phyloP scores from a whole-genome alignment of 2,113 vertebrate species.

The Monarcha castaneiventris region DNA sequence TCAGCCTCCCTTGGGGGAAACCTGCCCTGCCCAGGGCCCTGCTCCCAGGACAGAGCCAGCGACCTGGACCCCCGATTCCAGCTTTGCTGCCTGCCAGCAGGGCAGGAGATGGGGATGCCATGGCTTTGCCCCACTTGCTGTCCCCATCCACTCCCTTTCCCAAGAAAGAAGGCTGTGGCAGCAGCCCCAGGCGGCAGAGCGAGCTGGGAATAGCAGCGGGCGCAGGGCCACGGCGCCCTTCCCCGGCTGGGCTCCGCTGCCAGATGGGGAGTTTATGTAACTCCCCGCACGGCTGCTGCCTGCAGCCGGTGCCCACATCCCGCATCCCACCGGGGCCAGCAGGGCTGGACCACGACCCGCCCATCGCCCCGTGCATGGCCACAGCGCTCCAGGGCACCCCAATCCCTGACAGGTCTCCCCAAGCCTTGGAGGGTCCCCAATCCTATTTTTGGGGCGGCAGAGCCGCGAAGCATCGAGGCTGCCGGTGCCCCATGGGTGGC shows the following conservation, averaged over 20 bases:
- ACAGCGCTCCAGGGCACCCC: fast-evolving
- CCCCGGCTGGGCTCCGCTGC: not conserved
- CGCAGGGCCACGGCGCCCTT: conserved; percentile 31
- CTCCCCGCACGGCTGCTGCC: conserved; percentile 53
- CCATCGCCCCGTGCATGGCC: not conserved
- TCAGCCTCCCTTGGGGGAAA: not conserved
- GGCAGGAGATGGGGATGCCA: not conserved
- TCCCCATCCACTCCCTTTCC: not conserved
- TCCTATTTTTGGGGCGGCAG: not conserved
- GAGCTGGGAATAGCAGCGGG: conserved; percentile 37
- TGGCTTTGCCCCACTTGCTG: not conserved
- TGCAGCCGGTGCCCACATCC: conserved; percentile 6
- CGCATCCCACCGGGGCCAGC: not conserved
- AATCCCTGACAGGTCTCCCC: too few species aligned
- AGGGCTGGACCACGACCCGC: not conserved
- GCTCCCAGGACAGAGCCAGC: not conserved
- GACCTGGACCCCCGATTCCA: not conserved
- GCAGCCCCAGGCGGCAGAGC: not conserved
- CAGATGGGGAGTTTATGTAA: conserved; percentile 71
- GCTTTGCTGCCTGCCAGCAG: fast-evolving
- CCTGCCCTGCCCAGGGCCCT: not conserved
- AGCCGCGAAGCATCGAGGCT: not conserved
- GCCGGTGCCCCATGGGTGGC: not conserved
- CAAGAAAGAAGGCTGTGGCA: not conserved
- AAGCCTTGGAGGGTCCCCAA: fast-evolving